Evolutionary conservation across 2,888 invertebrate genomes (phyloP), one percentile per base, ranked within the genome.

Genomic region (Diaperis boleti): DNA sequence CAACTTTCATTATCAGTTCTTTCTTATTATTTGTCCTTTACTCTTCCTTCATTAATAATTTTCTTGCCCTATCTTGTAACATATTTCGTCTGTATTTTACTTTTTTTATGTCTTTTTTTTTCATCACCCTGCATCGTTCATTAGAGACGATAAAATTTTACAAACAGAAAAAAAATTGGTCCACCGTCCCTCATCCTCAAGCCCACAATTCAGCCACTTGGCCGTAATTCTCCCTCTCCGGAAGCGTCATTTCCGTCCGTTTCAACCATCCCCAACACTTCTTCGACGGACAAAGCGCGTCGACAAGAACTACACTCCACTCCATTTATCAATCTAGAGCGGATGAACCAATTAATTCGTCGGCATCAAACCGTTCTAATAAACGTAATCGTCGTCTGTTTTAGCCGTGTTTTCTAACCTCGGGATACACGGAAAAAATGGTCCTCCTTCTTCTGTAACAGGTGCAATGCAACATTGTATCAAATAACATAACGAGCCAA

Each of bases 401-500:
- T 33, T 33, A 11, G 26, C n/a, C 3, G 2, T 6, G 6, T 2
- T 5, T 26, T 26, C 6, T n/a, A 26, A 3, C 2, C 26, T 26
- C 26, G 6, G 4, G 20, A 20, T 20, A 31, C n/a, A 11, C 5
- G 11, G 11, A 4, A 33, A 33, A 33, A 4, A 26, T 26, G 18
- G 3, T 18, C 8, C n/a, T 42, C 1, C 3, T 22, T 20, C 31
- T 20, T 41, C n/a, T 41, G 13, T 26, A 54, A 55, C 41, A 55
- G 42, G 42, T 55, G 54, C 54, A 22, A 54, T 29, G 41, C 18
- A 31, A 55, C 55, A 29, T 55, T 55, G 55, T 55, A 54, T 54
- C 39, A 41, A 54, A 44, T 44, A 44, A 57, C 45, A 15, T 57
- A 52, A 50, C 59, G 52, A 60, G 18, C 50, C 44, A 60, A 60